phyloP scores from a whole-genome alignment of 1,140 invertebrate genomes.

The Hylaeus volcanicus region DNA sequence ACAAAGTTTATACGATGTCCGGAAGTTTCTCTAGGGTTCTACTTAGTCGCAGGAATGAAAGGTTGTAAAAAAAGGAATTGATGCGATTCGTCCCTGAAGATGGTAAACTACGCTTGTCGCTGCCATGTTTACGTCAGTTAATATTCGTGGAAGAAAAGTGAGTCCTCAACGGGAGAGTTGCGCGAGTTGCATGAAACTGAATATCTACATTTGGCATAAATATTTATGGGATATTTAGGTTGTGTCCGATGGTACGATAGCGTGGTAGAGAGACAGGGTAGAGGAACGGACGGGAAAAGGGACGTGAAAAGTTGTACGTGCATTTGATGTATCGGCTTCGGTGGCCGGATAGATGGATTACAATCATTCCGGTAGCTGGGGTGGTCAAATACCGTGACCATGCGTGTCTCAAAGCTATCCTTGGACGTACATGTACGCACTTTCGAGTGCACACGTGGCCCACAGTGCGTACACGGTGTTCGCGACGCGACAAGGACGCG shows the following conservation, averaged over 20 bases:
- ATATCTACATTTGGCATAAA: slow-evolving; percentile 21
- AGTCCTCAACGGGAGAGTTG: background rate
- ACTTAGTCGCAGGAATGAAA: too few species aligned
- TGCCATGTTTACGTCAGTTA: too few species aligned
- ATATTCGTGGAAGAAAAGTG: background rate
- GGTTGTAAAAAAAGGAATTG: too few species aligned
- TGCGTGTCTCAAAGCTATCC: slow-evolving; percentile 70
- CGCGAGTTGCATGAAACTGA: background rate
- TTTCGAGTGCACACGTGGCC: slow-evolving; percentile 63
- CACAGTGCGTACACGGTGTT: slow-evolving; percentile 28
- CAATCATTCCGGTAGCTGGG: slow-evolving; percentile 78
- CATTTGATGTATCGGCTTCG: slow-evolving; percentile 77
- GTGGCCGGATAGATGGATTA: slow-evolving; percentile 80
- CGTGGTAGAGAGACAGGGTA: too few species aligned
- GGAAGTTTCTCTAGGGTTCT: too few species aligned
- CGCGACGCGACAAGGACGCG: slow-evolving; percentile 51
- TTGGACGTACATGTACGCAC: slow-evolving; percentile 55
- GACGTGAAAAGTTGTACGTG: slow-evolving; percentile 62
- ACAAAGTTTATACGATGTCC: too few species aligned
- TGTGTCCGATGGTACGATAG: background rate
- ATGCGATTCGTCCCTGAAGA: too few species aligned
- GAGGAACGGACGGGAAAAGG: slow-evolving; percentile 23
- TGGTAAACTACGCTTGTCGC: too few species aligned
- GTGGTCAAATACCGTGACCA: slow-evolving; percentile 80
- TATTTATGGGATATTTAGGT: slow-evolving; percentile 23